Percentiles rank a stretch among this genome's conserved stretches.
These are phyloP conservation scores for Mycetomoellerius zeteki DNA, from an alignment of 1,140 invertebrate genomes.

Conservation along the genomic window DNA sequence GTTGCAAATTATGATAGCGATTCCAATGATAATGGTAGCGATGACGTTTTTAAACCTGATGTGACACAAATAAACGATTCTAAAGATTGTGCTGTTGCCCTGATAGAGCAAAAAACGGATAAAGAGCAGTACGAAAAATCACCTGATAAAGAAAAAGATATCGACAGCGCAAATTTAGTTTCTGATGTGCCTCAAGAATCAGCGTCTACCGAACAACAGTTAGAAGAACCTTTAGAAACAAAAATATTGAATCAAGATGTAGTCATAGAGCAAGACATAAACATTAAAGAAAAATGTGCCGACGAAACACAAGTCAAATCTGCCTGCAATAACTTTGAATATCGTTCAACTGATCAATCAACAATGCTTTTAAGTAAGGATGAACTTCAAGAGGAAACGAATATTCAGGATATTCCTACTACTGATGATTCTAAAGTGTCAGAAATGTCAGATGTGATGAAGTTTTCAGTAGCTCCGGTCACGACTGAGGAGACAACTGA, in stretches of 20 bases:
- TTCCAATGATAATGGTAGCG: constrained; percentile 78
- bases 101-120: constrained; percentile 26
- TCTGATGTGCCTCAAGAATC: not conserved
- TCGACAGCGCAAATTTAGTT: not conserved
- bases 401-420: not conserved
- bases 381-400: constrained; percentile 9
- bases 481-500: constrained; percentile 12
- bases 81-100: constrained; percentile 20
- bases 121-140: constrained; percentile 34
- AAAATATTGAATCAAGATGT: constrained; percentile 6
- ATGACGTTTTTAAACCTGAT: constrained; percentile 77
- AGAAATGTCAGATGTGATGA: constrained; percentile 14
- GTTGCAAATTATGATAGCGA: constrained; percentile 82
- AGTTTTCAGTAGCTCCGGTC: not conserved
- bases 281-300: not conserved
- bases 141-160: not conserved
- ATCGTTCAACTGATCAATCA: constrained; percentile 28
- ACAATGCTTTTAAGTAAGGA: constrained; percentile 8
- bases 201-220: constrained; percentile 14
- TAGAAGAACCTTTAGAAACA: not conserved
- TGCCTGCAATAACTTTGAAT: constrained; percentile 26
- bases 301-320: constrained; percentile 16
- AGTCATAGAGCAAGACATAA: not conserved
- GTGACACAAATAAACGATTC: constrained; percentile 16
- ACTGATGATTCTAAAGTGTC: not conserved